Evolutionary conservation across 23 tunicate genomes (phyloP).

Genomic region (Diplosoma virens): DNA sequence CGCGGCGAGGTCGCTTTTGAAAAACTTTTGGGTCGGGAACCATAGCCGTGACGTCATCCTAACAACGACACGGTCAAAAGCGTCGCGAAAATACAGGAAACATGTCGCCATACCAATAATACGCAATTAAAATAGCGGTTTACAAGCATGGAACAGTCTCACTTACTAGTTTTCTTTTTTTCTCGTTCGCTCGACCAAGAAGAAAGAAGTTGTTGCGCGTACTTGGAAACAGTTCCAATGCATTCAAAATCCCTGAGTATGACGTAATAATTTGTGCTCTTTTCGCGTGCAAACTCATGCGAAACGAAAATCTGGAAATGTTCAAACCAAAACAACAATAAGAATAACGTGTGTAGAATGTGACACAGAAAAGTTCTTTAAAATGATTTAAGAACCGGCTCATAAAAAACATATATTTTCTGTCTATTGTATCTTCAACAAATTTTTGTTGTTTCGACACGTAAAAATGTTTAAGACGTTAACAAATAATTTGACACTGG

Average conservation of each 20-base stretch:
- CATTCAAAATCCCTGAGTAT: conserved; percentile 44
- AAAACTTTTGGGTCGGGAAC: conserved; percentile 63
- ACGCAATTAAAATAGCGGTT: too few relatives aligned
- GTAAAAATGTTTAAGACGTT: too few relatives aligned
- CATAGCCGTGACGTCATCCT: conserved; percentile 82
- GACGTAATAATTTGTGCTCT: conserved; percentile 77
- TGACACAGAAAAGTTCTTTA: too few relatives aligned
- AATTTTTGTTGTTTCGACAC: too few relatives aligned
- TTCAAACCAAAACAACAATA: not conserved
- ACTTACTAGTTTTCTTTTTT: conserved; percentile 64
- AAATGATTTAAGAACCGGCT: too few relatives aligned
- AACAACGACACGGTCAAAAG: too few relatives aligned
- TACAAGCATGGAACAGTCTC: too few relatives aligned
- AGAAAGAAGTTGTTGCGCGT: conserved; percentile 52
- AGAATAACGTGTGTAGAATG: not conserved
- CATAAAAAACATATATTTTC: too few relatives aligned
- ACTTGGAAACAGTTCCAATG: conserved; percentile 52
- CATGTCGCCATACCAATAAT: too few relatives aligned
- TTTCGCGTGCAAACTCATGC: conserved; percentile 75
- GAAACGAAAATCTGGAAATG: conserved; percentile 61
- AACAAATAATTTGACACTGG: too few relatives aligned
- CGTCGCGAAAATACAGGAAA: too few relatives aligned
- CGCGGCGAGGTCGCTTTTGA: conserved; percentile 74
- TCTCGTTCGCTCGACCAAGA: conserved; percentile 61
- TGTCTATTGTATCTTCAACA: too few relatives aligned